phyloP scores from a whole-genome alignment of 1,140 invertebrate species.

The Aleiodes sp. region DNA sequence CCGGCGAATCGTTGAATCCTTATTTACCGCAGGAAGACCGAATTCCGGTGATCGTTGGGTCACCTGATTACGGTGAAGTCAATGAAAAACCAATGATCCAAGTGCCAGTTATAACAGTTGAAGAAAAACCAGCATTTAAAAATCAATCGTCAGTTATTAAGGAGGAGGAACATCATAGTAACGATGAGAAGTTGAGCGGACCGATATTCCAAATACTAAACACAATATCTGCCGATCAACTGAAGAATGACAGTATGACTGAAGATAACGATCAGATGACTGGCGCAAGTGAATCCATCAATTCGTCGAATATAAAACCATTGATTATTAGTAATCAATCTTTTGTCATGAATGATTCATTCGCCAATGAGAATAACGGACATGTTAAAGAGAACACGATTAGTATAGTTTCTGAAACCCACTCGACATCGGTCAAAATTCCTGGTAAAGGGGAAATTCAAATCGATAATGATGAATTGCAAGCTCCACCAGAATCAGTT shows the following conservation, averaged over 20 bases:
- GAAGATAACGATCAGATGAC: slow-evolving; percentile 24
- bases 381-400: not conserved
- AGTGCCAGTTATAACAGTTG: slow-evolving; percentile 56
- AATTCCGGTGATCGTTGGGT: slow-evolving; percentile 21
- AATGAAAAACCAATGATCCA: slow-evolving; percentile 56
- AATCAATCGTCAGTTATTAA: slow-evolving; percentile 11
- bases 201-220: slow-evolving; percentile 51
- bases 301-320: not conserved
- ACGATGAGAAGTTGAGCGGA: slow-evolving; percentile 34
- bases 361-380: too few relatives aligned
- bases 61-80: not conserved
- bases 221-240: slow-evolving; percentile 42
- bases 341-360: too few relatives aligned
- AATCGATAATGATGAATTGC: not conserved
- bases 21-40: not conserved
- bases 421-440: not conserved
- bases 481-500: not conserved
- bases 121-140: slow-evolving; percentile 47
- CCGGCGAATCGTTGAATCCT: not conserved
- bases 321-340: not conserved
- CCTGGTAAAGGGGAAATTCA: not conserved
- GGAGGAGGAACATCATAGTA: not conserved
- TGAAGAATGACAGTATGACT: slow-evolving; percentile 9
- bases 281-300: slow-evolving; percentile 21
- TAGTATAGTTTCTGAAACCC: not conserved